Percentiles rank a stretch among this genome's conserved stretches.
Evolutionary conservation across 2,113 vertebrate species (phyloP).

Genomic region (Sylvilagus bachmani): DNA sequence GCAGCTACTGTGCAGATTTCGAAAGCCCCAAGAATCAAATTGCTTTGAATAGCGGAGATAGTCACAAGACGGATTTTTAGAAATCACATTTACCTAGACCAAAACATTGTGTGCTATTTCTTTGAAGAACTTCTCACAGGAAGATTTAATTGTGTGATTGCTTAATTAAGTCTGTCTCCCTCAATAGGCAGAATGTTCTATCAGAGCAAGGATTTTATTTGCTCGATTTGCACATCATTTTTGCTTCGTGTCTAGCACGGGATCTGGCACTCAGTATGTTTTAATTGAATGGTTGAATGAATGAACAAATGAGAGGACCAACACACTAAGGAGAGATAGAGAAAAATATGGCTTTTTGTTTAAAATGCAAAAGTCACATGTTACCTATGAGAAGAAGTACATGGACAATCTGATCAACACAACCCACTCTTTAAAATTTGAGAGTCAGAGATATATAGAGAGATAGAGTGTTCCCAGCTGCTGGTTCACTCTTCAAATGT

Average conservation of each 20-base stretch:
- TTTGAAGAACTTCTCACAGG: conserved; percentile 19
- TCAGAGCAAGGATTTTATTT: conserved; percentile 51
- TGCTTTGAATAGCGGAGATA: not conserved
- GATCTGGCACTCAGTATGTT: conserved; percentile 64
- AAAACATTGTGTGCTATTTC: not conserved
- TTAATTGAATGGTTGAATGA: conserved; percentile 57
- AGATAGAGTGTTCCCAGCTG: too few species aligned
- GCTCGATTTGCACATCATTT: not conserved
- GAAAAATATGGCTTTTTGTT: not conserved
- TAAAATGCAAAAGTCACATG: not conserved
- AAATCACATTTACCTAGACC: not conserved
- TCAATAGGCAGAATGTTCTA: conserved; percentile 42
- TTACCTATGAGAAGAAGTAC: conserved; percentile 4
- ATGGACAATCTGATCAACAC: not conserved
- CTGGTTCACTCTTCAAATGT: too few species aligned
- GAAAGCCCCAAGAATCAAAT: not conserved
- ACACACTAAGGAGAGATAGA: not conserved
- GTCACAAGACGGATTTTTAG: not conserved
- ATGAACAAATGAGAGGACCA: conserved; percentile 45
- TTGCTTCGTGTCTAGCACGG: not conserved
- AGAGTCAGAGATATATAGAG: too few species aligned
- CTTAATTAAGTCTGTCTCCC: conserved; percentile 75
- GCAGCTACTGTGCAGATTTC: not conserved
- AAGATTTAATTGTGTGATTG: conserved; percentile 75
- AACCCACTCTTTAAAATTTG: not conserved